Evolutionary conservation across 1,140 invertebrate species (phyloP), one percentile per base, ranked within the genome.

Genomic region (Cephus cinctus): DNA sequence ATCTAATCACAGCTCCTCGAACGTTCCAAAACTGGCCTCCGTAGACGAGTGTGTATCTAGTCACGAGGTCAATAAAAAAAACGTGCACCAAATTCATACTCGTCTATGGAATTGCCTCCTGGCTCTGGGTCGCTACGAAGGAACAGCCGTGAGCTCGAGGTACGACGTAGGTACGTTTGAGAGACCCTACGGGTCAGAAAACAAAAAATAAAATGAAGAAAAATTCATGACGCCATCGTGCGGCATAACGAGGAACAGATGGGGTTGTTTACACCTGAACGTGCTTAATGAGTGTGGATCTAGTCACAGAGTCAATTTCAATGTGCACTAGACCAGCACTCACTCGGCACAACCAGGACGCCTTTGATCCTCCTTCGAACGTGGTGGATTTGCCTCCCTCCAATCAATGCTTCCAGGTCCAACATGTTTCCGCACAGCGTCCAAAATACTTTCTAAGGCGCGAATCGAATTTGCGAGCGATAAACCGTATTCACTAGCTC

Each of bases 41-140:
- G 81, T 84, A 87, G 85, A 87, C 85, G 86, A 88, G 86, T 88
- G 86, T 87, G 85, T 85, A 87, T 88, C 86, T 88, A 88, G 86
- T 88, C 86, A 88, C 83, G 81, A 78, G 67, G 44, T 48, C n/a
- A 47, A 56, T 35, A 56, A 63, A 62, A 58, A 41, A 58, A 63
- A 82, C 85, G 84, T 85, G 83, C 79, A 87, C 86, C 81, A 88
- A 83, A 86, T 82, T 78, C 82, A 82, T 81, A 87, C 86, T 83
- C 85, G 83, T 81, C 86, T 80, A 86, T 82, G 83, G 82, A 77
- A 69, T 68, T 65, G 64, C 64, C 68, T 61, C 65, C 56, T 63
- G 62, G 56, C 53, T 54, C 54, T 47, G 36, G n/a, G n/a, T n/a
- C n/a, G 39, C 19, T 18, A 22, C 20, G 18, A 9, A n/a, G 23